These are phyloP conservation scores for Scophthalmus maximus DNA, from an alignment of 2,113 vertebrate species.

Conservation along the genomic window DNA sequence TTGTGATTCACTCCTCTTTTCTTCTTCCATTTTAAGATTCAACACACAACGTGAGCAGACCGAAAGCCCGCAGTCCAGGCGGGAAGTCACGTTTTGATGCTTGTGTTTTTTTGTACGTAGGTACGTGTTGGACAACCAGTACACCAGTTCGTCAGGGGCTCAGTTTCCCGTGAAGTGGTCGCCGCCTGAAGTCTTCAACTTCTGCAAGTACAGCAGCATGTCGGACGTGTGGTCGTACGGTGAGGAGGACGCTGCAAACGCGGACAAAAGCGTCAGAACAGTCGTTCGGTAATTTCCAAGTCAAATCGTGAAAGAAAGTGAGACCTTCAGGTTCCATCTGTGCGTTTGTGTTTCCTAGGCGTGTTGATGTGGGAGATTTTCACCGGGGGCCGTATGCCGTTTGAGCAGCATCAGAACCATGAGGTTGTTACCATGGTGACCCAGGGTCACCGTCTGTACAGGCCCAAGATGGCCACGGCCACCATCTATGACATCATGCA, in stretches of 20 bases:
- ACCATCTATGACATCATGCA: conserved; percentile 90
- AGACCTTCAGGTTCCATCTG: not conserved
- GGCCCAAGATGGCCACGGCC: conserved; percentile 86
- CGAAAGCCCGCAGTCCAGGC: too few relatives aligned
- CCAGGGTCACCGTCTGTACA: conserved; percentile 89
- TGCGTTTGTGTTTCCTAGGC: conserved; percentile 74
- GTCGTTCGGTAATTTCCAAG: too few relatives aligned
- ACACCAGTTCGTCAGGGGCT: conserved; percentile 91
- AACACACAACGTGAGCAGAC: too few relatives aligned
- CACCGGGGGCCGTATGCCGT: conserved; percentile 93
- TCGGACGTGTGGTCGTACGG: conserved; percentile 96
- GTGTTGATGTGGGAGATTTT: conserved; percentile 98
- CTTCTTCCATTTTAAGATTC: too few relatives aligned
- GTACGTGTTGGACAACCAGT: conserved; percentile 95
- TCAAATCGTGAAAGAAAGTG: too few relatives aligned
- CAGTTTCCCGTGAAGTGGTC: conserved; percentile 98
- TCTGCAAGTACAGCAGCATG: conserved; percentile 95
- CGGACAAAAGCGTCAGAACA: not conserved
- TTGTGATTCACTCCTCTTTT: too few relatives aligned
- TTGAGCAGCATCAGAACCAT: conserved; percentile 90
- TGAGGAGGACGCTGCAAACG: conserved; percentile 70
- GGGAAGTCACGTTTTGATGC: too few relatives aligned
- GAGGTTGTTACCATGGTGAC: conserved; percentile 93
- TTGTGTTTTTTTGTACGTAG: conserved; percentile 64
- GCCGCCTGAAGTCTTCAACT: conserved; percentile 95